Evolutionary conservation across 2,888 invertebrate genomes (phyloP).

Genomic region (Aphodius granarius): DNA sequence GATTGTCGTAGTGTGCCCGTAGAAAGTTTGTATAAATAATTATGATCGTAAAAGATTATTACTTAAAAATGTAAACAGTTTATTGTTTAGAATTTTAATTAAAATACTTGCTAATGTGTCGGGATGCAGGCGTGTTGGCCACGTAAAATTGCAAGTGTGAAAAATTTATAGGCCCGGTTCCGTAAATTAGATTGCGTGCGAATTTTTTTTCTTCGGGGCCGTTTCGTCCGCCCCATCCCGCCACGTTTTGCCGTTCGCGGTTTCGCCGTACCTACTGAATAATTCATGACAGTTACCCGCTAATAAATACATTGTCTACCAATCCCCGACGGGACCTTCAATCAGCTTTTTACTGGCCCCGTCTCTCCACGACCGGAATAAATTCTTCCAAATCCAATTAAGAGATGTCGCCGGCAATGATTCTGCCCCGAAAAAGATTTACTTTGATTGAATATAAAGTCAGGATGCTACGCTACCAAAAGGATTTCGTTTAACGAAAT

Average conservation of each 20-base stretch:
- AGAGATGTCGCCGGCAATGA: neutral
- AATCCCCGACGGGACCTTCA: neutral
- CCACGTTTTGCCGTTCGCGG: neutral
- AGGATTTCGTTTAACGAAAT: neutral
- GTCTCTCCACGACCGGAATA: neutral
- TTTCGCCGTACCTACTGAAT: conserved; percentile 11
- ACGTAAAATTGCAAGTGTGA: conserved; percentile 5
- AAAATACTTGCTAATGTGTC: neutral
- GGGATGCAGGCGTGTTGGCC: neutral
- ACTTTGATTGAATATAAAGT: neutral
- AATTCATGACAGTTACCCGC: conserved; percentile 12
- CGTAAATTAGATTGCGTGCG: conserved; percentile 21
- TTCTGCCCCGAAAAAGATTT: neutral
- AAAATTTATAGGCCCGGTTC: conserved; percentile 21
- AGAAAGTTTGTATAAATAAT: neutral
- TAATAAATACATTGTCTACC: conserved; percentile 8
- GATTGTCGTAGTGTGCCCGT: neutral
- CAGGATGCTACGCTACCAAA: no score
- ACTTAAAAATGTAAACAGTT: neutral
- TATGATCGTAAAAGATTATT: neutral
- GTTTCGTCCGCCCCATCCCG: neutral
- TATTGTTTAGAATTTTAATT: neutral
- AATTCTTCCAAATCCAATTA: neutral
- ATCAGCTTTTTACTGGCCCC: neutral
- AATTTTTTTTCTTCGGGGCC: conserved; percentile 9